A percentile compares a stretch with the other conserved stretches of the same genome.
Conservation (phyloP, 2,113 vertebrate species). For the Edolisoma coerulescens region DNA sequence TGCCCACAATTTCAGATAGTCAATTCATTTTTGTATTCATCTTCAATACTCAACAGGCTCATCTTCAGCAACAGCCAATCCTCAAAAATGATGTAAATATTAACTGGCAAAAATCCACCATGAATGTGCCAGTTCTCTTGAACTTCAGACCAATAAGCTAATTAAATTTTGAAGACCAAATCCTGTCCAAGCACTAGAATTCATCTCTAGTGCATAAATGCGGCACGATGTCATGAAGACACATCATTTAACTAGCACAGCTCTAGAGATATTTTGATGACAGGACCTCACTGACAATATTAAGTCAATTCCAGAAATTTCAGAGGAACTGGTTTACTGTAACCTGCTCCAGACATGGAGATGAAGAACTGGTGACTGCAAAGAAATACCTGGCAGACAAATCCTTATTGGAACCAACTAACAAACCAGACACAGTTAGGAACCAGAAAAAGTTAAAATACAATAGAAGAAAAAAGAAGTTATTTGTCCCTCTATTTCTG, state of each 20-base stretch:
- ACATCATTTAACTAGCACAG: not conserved
- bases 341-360: not conserved
- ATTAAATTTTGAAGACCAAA: constrained; percentile 28
- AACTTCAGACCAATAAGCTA: not conserved
- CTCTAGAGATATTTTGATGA: not conserved
- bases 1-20: not conserved
- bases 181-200: not conserved
- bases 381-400: not conserved
- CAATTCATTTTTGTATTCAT: not conserved
- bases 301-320: not conserved
- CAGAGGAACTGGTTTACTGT: not conserved
- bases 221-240: not conserved
- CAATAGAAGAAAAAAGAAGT: not conserved
- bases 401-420: not conserved
- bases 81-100: not conserved
- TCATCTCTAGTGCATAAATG: not conserved
- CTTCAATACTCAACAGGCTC: not conserved
- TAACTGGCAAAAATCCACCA: not conserved
- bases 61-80: not conserved
- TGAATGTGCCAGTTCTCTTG: not conserved
- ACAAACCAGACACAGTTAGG: not conserved
- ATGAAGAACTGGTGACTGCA: not conserved
- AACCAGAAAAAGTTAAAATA: not conserved
- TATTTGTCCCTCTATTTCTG: not conserved
- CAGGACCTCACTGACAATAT: not conserved